phyloP scores from a whole-genome alignment of 2,113 vertebrate genomes.

The Trachemys scripta region DNA sequence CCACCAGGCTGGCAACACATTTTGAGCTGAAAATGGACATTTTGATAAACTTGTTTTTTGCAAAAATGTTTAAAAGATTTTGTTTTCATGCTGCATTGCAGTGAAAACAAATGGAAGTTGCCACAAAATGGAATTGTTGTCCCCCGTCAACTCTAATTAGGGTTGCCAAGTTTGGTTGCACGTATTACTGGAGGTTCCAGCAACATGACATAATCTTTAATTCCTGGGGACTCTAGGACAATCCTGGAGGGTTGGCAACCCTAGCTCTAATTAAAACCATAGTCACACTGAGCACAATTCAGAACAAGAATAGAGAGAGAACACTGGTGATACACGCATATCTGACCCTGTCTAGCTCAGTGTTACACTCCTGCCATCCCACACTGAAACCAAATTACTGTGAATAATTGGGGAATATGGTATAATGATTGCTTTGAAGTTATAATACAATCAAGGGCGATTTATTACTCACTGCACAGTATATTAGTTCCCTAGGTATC shows the following conservation, averaged over 20 bases:
- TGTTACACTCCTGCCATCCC: neutral
- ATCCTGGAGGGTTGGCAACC: neutral
- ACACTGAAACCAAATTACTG: neutral
- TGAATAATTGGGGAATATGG: neutral
- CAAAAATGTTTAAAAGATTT: neutral
- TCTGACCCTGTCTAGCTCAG: slow-evolving; percentile 14
- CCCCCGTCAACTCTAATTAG: neutral
- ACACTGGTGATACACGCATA: neutral
- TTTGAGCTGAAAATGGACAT: neutral
- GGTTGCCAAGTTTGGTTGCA: neutral
- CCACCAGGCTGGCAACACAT: neutral
- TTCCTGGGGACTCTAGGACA: too few species aligned
- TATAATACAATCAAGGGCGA: neutral
- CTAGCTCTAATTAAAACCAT: neutral
- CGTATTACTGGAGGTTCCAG: neutral
- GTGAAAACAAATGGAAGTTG: neutral
- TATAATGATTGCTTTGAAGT: neutral
- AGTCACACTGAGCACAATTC: neutral
- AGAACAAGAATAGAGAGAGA: slow-evolving; percentile 21
- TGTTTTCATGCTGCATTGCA: neutral
- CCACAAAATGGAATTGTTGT: fast-evolving
- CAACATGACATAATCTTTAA: neutral
- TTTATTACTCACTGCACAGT: neutral
- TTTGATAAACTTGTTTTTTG: neutral
- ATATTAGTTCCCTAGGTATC: neutral